These are phyloP conservation scores for Drosophila rufa DNA, from an alignment of 1,140 invertebrate genomes.

Conservation along the genomic window DNA sequence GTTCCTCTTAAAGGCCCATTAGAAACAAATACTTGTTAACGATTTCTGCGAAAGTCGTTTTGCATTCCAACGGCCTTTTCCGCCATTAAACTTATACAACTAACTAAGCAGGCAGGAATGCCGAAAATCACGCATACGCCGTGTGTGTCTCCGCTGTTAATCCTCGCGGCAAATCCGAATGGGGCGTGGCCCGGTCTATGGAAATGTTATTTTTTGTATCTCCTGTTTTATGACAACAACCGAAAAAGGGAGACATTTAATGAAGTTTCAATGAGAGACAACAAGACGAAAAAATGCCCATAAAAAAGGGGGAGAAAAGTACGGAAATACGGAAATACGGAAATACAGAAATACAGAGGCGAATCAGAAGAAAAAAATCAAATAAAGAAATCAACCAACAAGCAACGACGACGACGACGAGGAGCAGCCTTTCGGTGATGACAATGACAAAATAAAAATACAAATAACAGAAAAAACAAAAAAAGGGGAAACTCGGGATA, in stretches of 20 bases:
- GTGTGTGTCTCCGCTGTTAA: constrained; percentile 10
- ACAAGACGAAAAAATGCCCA: constrained; percentile 33
- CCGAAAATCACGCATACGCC: constrained; percentile 53
- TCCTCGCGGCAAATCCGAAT: constrained; percentile 19
- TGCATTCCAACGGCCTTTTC: neutral
- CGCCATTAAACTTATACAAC: neutral
- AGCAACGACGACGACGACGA: constrained; percentile 18
- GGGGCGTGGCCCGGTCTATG: constrained; percentile 36
- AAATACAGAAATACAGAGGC: constrained; percentile 20
- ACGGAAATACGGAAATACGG: constrained; percentile 9
- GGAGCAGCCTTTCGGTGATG: constrained; percentile 28
- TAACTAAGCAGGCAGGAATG: neutral
- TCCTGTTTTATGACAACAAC: constrained; percentile 55
- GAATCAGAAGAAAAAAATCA: constrained; percentile 52
- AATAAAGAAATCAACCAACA: constrained; percentile 68
- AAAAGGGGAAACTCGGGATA: constrained; percentile 2
- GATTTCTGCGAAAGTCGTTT: constrained; percentile 1
- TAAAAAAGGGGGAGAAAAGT: constrained; percentile 23
- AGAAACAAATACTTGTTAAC: constrained; percentile 14
- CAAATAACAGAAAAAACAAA: constrained; percentile 16
- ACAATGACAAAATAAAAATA: constrained; percentile 57
- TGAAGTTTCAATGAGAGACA: constrained; percentile 66
- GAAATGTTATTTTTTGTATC: constrained; percentile 40
- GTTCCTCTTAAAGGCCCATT: constrained; percentile 25
- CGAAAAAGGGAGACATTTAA: constrained; percentile 62